A percentile compares a stretch with the other conserved stretches of the same genome.
phyloP scores from a whole-genome alignment of 2,113 vertebrate species.

The Motacilla tschutschensis region DNA sequence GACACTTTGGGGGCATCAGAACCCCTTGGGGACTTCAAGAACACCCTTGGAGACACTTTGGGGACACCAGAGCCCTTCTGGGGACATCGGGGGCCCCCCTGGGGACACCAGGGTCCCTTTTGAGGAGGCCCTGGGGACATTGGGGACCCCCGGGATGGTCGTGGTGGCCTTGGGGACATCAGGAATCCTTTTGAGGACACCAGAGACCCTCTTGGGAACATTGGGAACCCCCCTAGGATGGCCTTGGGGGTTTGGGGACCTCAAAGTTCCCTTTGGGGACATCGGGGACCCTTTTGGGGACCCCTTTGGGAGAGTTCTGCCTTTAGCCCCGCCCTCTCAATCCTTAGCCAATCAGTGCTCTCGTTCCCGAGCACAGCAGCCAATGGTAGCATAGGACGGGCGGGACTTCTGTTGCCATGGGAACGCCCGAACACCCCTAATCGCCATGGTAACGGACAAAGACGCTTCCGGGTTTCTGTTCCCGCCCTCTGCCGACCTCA shows the following conservation, averaged over 20 bases:
- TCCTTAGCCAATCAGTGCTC: not conserved
- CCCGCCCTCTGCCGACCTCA: not conserved
- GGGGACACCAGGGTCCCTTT: not conserved
- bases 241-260: not conserved
- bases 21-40: not conserved
- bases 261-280: not conserved
- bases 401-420: not conserved
- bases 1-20: too few relatives aligned
- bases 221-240: not conserved
- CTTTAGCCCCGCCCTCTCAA: too few relatives aligned
- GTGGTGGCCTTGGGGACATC: not conserved
- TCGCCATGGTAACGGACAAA: not conserved
- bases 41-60: too few relatives aligned
- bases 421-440: rapidly evolving
- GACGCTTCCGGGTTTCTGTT: not conserved
- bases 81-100: not conserved
- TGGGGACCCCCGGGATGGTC: not conserved
- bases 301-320: not conserved
- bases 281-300: too few relatives aligned
- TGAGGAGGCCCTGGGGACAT: not conserved
- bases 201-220: not conserved
- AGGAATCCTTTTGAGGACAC: not conserved
- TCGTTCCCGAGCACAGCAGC: not conserved
- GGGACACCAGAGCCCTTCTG: not conserved
- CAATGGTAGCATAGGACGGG: not conserved